phyloP scores from a whole-genome alignment of 1,140 invertebrate species.

The Eciton burchellii region DNA sequence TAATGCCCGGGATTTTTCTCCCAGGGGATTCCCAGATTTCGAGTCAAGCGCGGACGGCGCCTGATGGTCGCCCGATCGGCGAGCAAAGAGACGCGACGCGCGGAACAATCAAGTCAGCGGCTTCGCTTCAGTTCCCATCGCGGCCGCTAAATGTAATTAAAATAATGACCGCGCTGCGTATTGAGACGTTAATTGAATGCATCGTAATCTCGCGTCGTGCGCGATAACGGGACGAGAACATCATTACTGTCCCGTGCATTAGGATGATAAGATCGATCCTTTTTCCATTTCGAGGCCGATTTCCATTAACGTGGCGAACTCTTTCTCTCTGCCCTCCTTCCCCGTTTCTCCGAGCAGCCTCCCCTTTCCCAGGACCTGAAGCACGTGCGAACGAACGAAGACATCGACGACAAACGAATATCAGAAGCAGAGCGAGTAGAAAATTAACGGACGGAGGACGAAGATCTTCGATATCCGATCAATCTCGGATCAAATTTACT shows the following conservation, averaged over 20 bases:
- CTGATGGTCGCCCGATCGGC: too few species aligned
- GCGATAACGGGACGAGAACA: background rate
- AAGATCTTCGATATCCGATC: too few species aligned
- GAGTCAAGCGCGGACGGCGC: too few species aligned
- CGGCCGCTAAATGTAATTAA: slow-evolving; percentile 46
- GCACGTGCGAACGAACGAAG: too few species aligned
- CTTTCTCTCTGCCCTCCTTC: background rate
- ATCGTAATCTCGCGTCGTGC: slow-evolving; percentile 33
- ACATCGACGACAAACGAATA: too few species aligned
- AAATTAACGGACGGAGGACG: too few species aligned
- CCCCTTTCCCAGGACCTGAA: too few species aligned
- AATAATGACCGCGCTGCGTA: slow-evolving; percentile 47
- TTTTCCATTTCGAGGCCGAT: slow-evolving; percentile 36
- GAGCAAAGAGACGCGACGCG: too few species aligned
- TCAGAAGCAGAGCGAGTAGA: too few species aligned
- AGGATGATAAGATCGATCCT: slow-evolving; percentile 51
- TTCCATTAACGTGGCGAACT: background rate
- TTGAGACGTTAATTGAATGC: slow-evolving; percentile 63
- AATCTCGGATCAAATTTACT: background rate
- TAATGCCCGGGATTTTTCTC: background rate
- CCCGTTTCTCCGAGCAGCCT: too few species aligned
- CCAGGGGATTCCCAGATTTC: background rate
- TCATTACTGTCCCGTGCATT: slow-evolving; percentile 44
- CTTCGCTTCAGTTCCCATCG: slow-evolving; percentile 35
- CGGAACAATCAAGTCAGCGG: background rate